Conservation (phyloP, 2,113 vertebrate genomes). For the Aramus guarauna region DNA sequence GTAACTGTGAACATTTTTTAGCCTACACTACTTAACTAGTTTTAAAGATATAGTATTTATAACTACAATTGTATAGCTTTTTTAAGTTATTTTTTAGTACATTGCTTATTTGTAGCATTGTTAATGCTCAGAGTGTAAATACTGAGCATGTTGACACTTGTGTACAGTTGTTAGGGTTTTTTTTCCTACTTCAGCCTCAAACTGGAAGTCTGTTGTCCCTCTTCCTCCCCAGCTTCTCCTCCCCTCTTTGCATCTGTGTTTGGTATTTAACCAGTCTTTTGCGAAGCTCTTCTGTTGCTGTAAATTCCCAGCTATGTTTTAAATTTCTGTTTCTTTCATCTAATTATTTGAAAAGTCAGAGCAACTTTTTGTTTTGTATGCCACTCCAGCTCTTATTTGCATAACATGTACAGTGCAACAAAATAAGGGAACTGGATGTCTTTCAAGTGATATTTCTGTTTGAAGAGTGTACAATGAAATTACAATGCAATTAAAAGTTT, state of each 20-base stretch:
- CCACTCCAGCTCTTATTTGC: neutral
- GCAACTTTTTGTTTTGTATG: constrained; percentile 18
- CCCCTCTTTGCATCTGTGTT: neutral
- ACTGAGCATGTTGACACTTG: neutral
- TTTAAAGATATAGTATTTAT: constrained; percentile 79
- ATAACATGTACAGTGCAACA: constrained; percentile 12
- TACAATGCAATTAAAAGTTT: constrained; percentile 72
- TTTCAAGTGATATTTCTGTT: constrained; percentile 54
- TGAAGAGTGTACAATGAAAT: constrained; percentile 55
- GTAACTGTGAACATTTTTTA: constrained; percentile 78
- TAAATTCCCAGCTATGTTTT: neutral
- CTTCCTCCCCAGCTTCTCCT: neutral
- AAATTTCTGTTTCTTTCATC: neutral
- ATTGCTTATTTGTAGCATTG: constrained; percentile 44
- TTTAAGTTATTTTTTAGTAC: constrained; percentile 78
- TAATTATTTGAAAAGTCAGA: constrained; percentile 21
- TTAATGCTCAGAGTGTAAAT: constrained; percentile 37
- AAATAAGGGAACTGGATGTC: constrained; percentile 24
- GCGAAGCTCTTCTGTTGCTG: neutral
- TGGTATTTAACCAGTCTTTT: neutral
- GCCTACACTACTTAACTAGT: constrained; percentile 69
- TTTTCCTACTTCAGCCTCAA: constrained; percentile 38
- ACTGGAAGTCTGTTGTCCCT: constrained; percentile 51
- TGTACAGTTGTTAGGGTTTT: neutral
- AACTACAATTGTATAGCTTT: constrained; percentile 76